Conservation (phyloP, 2,888 invertebrate species). For the Aphodius granarius region DNA sequence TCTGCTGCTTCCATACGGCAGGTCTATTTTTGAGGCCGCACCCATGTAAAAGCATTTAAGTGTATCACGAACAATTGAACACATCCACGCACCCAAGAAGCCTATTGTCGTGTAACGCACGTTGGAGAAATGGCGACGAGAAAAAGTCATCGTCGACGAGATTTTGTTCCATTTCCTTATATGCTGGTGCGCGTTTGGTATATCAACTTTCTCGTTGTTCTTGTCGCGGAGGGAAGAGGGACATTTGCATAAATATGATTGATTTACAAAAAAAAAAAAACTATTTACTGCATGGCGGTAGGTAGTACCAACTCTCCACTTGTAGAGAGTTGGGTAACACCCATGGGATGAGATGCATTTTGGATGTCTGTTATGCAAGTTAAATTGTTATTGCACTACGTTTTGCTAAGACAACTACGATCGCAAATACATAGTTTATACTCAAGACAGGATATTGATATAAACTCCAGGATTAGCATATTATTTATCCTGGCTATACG, state of each 20-base stretch:
- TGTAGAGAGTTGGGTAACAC: neutral
- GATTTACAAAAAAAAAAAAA: neutral
- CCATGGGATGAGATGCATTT: neutral
- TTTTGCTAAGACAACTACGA: no score
- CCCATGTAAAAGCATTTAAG: slow-evolving; percentile 9
- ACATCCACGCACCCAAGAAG: neutral
- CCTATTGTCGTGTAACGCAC: neutral
- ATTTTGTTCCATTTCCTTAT: slow-evolving; percentile 1
- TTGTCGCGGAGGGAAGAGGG: neutral
- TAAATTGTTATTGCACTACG: slow-evolving; percentile 4
- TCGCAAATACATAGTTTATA: no score
- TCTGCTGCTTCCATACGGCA: no score
- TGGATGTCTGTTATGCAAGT: neutral
- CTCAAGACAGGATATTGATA: no score
- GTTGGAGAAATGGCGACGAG: neutral
- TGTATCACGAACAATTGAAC: slow-evolving; percentile 5
- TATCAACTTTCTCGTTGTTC: slow-evolving; percentile 1
- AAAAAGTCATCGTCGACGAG: neutral
- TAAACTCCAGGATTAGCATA: no score
- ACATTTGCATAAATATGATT: slow-evolving; percentile 9
- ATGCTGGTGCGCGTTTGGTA: neutral
- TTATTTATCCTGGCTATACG: no score
- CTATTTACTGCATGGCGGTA: neutral
- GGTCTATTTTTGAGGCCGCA: slow-evolving; percentile 9
- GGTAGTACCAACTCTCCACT: no score